Base-by-base conservation (phyloP, 2,888 invertebrate species). In the Agonopterix alstromeriana region DNA sequence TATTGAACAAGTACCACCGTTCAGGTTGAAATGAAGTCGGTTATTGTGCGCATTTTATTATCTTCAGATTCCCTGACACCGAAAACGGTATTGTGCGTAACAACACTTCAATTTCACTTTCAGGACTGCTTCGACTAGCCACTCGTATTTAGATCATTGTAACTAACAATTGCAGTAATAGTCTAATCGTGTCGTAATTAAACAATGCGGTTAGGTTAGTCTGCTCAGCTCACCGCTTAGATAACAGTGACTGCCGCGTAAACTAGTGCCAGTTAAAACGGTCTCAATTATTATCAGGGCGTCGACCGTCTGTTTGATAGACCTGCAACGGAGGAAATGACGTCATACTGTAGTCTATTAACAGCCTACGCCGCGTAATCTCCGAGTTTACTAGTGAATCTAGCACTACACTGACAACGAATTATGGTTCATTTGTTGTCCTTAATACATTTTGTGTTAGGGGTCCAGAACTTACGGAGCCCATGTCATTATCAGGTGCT, bases 251-350 rank as follows among this genome's bases (percentile, higher is more conserved):
- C 12, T 43, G 27, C 43, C 47, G 50, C 53, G 48, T 48, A 47
- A 51, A 53, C 48, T 50, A 49, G 47, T 51, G 52, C 57, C 55
- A 50, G 55, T 61, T 55, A 50, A 50, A 54, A 50, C 43, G 49
- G 53, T 57, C 54, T 52, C 55, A 58, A 58, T 49, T 53, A 53
- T 55, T 45, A 51, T 57, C 52, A 51, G 51, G 56, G 55, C 58
- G 59, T 54, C 53, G 56, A 61, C 58, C 53, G 48, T 27, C 27
- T 27, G 27, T 27, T 5, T 5, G 27, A 27, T 27, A 27, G 54
- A 55, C 53, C 46, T 54, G 56, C 53, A 51, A 42, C 44, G 38
- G 53, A 59, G 60, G 64, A 63, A 57, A 43, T 67, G 61, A 65
- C 58, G 57, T 61, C 62, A 67, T 38, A 35, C 48, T 45, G 56